Evolutionary conservation across 2,113 vertebrate genomes (phyloP), one percentile per base, ranked within the genome.

Genomic region (Ciconia boyciana): DNA sequence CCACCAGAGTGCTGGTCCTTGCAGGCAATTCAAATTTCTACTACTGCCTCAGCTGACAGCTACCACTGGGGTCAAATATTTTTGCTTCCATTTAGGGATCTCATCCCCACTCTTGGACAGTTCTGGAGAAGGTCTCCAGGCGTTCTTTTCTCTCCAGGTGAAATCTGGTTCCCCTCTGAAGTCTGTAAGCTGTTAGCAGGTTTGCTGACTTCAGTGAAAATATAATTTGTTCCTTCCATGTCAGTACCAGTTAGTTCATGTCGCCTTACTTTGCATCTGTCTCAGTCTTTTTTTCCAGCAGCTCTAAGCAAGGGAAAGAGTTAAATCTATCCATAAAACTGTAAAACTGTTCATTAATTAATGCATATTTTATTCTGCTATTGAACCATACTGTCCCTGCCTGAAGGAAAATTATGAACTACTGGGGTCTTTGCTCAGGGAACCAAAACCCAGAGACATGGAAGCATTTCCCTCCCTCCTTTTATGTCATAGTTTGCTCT

Each of bases 301-400:
- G n/a, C 43, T 87, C 60, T 89, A 87, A 83, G 41, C 25, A 82
- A 71, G 17, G 32, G 51, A 77, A 87, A 82, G 52, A 58, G 80
- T 96, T 97, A 95, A 95, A 82, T 17, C 32, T 39, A 46, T 52
- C 88, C 68, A 68, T 92, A 89, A 97, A 95, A 76, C 41, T 44
- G 39, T 87, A 71, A 90, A 79, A 51, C n/a, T 94, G 13, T 91
- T 97, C 48, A 93, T 96, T 96, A 95, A 93, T 96, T 97, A 93
- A 82, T 94, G 76, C 60, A 65, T 75, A 57, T 92, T 96, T 97
- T 93, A 92, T 19, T 65, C 51, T 62, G 58, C 58, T 43, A 64
- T 90, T 87, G 39, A 90, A 89, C 69, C 70, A 46, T 87, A 66
- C 65, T 94, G 83, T 81, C 65, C 81, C 77, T 89, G 64, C 57